A percentile compares a stretch with the other conserved stretches of the same genome.
phyloP scores from a whole-genome alignment of 1,140 invertebrate genomes.

The Cydia pomonella region DNA sequence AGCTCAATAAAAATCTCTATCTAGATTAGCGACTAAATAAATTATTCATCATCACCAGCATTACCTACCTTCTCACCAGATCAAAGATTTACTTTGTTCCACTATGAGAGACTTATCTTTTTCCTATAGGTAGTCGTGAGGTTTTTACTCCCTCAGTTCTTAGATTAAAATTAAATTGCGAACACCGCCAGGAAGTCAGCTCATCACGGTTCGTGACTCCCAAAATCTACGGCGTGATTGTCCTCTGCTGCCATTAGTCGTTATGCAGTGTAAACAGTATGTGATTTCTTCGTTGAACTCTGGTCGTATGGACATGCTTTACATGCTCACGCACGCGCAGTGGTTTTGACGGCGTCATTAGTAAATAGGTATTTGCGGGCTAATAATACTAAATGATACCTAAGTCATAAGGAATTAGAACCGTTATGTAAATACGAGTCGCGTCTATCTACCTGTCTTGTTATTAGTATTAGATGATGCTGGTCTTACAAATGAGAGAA shows the following conservation, averaged over 20 bases:
- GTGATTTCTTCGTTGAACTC: constrained; percentile 21
- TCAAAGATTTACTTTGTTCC: too few relatives aligned
- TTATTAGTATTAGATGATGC: background rate
- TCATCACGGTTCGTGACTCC: constrained; percentile 20
- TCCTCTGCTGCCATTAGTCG: constrained; percentile 14
- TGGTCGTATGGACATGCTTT: background rate
- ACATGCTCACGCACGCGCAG: too few relatives aligned
- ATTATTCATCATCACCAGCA: too few relatives aligned
- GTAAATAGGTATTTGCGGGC: background rate
- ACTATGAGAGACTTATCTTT: too few relatives aligned
- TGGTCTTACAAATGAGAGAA: background rate
- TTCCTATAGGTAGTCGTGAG: too few relatives aligned
- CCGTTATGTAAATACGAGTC: background rate
- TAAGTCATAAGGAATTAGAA: background rate
- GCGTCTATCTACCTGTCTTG: background rate
- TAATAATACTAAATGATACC: too few relatives aligned
- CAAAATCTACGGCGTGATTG: constrained; percentile 2
- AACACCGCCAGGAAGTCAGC: background rate
- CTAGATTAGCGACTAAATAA: too few relatives aligned
- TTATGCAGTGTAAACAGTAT: background rate
- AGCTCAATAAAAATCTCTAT: too few relatives aligned
- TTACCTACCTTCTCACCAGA: too few relatives aligned
- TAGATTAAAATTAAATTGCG: background rate
- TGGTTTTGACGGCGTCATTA: background rate
- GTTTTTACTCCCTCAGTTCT: background rate